Conservation (phyloP, 1,140 invertebrate species). For the Calephelis nemesis region DNA sequence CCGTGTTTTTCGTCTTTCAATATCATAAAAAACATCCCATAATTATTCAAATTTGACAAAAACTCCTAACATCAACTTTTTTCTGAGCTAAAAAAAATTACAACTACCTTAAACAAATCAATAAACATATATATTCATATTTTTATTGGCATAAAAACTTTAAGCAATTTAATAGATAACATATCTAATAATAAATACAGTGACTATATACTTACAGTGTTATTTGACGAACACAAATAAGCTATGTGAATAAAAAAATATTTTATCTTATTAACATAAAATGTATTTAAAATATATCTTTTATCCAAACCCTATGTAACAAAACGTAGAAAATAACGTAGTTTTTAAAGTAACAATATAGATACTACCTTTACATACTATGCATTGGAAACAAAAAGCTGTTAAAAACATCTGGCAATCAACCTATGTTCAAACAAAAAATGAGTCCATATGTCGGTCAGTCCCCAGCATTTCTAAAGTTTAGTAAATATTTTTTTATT, state of each 20-base stretch:
- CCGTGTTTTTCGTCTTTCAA: too few species aligned
- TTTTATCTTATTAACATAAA: constrained; percentile 59
- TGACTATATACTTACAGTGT: constrained; percentile 70
- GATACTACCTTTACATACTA: background rate
- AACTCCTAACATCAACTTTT: too few species aligned
- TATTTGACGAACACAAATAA: constrained; percentile 64
- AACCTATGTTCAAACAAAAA: too few species aligned
- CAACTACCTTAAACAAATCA: constrained; percentile 43
- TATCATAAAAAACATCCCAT: too few species aligned
- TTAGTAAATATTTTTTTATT: too few species aligned
- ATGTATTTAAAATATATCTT: constrained; percentile 55
- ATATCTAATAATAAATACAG: constrained; percentile 60
- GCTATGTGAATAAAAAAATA: constrained; percentile 73
- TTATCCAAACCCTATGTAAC: constrained; percentile 43
- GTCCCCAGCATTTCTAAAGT: too few species aligned
- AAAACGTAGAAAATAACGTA: constrained; percentile 38
- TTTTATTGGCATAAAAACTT: constrained; percentile 75
- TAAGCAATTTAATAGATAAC: constrained; percentile 62
- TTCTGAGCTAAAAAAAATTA: background rate
- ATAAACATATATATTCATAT: constrained; percentile 51
- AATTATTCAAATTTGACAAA: background rate
- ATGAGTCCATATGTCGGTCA: too few species aligned
- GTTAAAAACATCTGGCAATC: too few species aligned
- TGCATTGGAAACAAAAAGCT: too few species aligned
- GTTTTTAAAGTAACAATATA: constrained; percentile 1